These are phyloP conservation scores for Coelogynopora nodosa DNA, from an alignment of 2,888 invertebrate genomes.

Conservation along the genomic window DNA sequence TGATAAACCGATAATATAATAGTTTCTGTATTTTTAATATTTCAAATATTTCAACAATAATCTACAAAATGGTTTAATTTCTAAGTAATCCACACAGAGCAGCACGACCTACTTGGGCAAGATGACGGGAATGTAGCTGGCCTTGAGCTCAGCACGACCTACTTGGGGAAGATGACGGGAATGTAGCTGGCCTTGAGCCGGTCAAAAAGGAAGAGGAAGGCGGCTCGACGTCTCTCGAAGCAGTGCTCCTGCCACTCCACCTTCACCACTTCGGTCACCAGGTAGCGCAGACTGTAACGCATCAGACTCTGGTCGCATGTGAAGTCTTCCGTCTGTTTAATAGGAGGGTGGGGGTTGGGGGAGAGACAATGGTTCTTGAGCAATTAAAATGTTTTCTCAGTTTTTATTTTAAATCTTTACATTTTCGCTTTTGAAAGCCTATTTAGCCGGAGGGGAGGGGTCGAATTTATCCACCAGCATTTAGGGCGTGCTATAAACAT, in stretches of 20 bases:
- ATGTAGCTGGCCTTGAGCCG: constrained; percentile 85
- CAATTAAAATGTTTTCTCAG: no score
- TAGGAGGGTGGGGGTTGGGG: background rate
- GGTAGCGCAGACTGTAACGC: constrained; percentile 79
- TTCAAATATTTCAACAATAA: no score
- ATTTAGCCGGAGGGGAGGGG: no score
- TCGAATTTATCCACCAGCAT: no score
- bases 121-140: constrained; percentile 80
- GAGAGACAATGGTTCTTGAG: background rate
- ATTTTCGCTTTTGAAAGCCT: no score
- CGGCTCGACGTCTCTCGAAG: background rate
- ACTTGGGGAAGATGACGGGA: constrained; percentile 82
- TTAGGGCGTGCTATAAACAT: no score
- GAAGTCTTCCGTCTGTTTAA: constrained; percentile 72
- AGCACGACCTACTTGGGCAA: constrained; percentile 71
- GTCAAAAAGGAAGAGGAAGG: constrained; percentile 81
- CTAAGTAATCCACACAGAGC: no score
- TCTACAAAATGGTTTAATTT: no score
- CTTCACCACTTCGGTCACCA: constrained; percentile 83
- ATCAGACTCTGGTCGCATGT: constrained; percentile 80
- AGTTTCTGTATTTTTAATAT: no score
- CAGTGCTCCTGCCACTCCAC: constrained; percentile 71
- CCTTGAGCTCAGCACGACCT: constrained; percentile 66
- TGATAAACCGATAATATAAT: no score
- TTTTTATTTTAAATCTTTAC: no score